Base-by-base conservation (phyloP, 1,140 invertebrate genomes). In the Oncopeltus fasciatus region DNA sequence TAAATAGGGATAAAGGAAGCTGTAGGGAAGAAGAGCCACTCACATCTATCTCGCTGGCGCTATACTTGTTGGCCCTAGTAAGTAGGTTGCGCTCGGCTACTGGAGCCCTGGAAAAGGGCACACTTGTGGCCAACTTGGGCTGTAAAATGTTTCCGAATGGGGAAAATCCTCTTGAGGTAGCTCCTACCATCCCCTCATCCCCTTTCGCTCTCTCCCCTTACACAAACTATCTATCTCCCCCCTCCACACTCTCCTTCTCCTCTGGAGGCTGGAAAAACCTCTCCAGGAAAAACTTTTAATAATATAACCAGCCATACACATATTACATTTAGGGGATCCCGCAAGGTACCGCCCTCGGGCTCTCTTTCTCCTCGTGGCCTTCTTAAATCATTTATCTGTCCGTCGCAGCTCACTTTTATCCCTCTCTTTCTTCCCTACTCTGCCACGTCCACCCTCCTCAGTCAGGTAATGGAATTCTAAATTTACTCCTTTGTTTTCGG, bases 241-340 rank as follows among this genome's bases (percentile, higher is more conserved):
- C n/a, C n/a, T n/a, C n/a, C n/a, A n/a, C n/a, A n/a, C n/a, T n/a
- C n/a, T n/a, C n/a, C n/a, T n/a, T n/a, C n/a, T n/a, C n/a, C n/a
- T n/a, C n/a, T n/a, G n/a, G n/a, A n/a, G n/a, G n/a, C n/a, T n/a
- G 49, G 31, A 38, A 53, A 53, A 53, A 12, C 49, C 49, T 16
- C 49, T 53, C 49, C n/a, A n/a, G n/a, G 49, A 24, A 26, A 53
- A 53, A 53, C 2, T 53, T 53, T 53, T 53, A 53, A 53, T 53
- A 53, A 53, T 53, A 53, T 53, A 53, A 53, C 49, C 24, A 24
- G 49, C 49, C 49, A 53, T 53, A 53, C 18, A 53, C 49, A 53
- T 53, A 53, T 53, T 53, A 53, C 49, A 53, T 53, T 53, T 53
- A 53, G 26, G 49, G 24, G 49, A 24, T 53, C 24, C 24, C 2